Percentiles rank a stretch among this genome's conserved stretches.
phyloP scores from a whole-genome alignment of 1,140 invertebrate species.

The Papilio glaucus region DNA sequence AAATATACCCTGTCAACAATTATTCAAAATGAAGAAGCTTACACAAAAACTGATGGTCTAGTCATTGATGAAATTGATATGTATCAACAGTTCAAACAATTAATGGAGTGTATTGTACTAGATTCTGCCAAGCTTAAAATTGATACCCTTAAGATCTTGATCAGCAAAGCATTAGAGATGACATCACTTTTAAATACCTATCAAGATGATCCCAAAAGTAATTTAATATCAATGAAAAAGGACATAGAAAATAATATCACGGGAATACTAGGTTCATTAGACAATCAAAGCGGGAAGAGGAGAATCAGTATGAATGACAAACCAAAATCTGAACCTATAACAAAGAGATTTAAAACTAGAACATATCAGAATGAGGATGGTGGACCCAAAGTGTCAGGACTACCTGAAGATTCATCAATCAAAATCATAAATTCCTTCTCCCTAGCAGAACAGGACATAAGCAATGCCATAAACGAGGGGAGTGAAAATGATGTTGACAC shows the following conservation, averaged over 20 bases:
- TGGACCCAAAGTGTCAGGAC: neutral
- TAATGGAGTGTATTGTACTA: constrained; percentile 56
- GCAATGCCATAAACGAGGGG: neutral
- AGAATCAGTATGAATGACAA: constrained; percentile 31
- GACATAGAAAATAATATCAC: constrained; percentile 43
- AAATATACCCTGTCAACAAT: constrained; percentile 52
- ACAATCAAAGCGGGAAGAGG: neutral
- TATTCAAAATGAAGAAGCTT: constrained; percentile 43
- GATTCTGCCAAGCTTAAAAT: constrained; percentile 54
- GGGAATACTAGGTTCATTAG: neutral
- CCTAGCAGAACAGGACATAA: constrained; percentile 42
- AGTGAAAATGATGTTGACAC: constrained; percentile 13
- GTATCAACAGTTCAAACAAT: constrained; percentile 57
- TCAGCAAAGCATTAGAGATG: constrained; percentile 66
- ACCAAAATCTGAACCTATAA: constrained; percentile 43
- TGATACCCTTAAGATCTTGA: constrained; percentile 47
- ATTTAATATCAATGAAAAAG: constrained; percentile 17
- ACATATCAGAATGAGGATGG: constrained; percentile 15
- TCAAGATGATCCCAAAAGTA: constrained; percentile 43
- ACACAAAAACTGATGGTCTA: constrained; percentile 36
- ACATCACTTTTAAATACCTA: constrained; percentile 51
- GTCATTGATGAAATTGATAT: constrained; percentile 48
- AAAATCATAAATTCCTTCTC: constrained; percentile 59
- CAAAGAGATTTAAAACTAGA: constrained; percentile 36
- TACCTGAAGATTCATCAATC: constrained; percentile 34